Conservation (phyloP, 2,797 vertebrate species). For the Emydoidea blandingii region DNA sequence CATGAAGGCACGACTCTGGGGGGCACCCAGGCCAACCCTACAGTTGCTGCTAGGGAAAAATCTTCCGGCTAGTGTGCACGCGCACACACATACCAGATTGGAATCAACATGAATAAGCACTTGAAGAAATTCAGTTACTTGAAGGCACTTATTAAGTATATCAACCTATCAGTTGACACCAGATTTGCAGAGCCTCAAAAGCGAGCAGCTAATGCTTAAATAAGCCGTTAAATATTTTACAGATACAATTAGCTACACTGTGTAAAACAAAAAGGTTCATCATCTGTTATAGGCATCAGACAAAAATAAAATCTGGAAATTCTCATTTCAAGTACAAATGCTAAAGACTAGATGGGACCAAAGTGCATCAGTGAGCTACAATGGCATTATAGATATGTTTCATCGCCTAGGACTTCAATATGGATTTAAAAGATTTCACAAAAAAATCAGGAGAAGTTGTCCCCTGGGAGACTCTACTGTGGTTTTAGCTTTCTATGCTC, state of each 20-base stretch:
- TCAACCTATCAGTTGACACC: too few relatives aligned
- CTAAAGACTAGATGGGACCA: background rate
- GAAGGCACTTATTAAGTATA: too few relatives aligned
- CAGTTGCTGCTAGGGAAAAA: too few relatives aligned
- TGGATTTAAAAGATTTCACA: background rate
- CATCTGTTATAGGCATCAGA: background rate
- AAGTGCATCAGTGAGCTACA: background rate
- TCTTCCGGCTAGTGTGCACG: too few relatives aligned
- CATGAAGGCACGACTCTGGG: too few relatives aligned
- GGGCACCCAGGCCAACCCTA: too few relatives aligned
- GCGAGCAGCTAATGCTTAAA: background rate
- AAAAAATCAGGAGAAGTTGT: background rate
- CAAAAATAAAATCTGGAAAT: background rate
- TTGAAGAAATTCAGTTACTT: too few relatives aligned
- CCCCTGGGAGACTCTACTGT: background rate
- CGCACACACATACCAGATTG: too few relatives aligned
- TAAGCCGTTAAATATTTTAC: background rate
- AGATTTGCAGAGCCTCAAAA: background rate
- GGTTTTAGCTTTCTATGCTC: background rate
- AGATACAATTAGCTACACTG: background rate
- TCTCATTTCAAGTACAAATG: background rate
- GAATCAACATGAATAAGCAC: too few relatives aligned
- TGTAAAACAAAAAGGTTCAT: background rate
- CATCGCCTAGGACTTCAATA: background rate
- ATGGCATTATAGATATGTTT: background rate